Base-by-base conservation (phyloP, 30 jellyfish, hydroid and myxozoan genomes). In the Chironex yamaguchii region DNA sequence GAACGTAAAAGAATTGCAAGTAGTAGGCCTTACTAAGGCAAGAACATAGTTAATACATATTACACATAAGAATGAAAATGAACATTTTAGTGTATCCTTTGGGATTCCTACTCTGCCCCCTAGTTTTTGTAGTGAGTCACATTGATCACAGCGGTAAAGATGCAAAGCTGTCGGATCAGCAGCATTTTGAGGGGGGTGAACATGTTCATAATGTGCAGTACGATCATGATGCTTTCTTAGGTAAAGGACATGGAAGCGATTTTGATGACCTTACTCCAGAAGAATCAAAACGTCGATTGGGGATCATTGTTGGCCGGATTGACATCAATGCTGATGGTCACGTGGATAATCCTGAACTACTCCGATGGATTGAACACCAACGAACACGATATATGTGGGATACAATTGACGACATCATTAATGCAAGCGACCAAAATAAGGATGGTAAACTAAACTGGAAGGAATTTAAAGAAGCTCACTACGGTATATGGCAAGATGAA, bases 171-270 rank as follows among this genome's bases (percentile, higher is more conserved):
- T 93, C 98, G 4, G 98, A 93, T 0, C 72, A 78, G 68, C 85
- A 93, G 32, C 98, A 93, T 36, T 93, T 23, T 69, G 83, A 85
- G 31, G 26, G 58, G 34, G 97, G 92, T 12, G 83, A 83, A 30
- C 34, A 50, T 0, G 93, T 72, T 17, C 98, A 93, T 33, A 88
- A 93, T 65, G 77, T 81, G 0, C 92, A 88, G 12, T 93, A 85
- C 82, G 98, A 93, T 63, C 97, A 88, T 62, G 98, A 93, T 52
- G 98, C 98, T 29, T 93, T 93, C 76, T 84, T 93, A 3, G 98
- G 98, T 26, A 76, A 86, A 48, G 97, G 94, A 27, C 98, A 93
- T 71, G 97, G 96, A 9, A 97, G 88, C 68, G 98, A 93, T 54
- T 93, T 93, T 36, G 98, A 93, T 42, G 36, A 81, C 2, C 91